Base-by-base conservation (phyloP, 2,113 vertebrate genomes). In the Cephalopterus ornatus region DNA sequence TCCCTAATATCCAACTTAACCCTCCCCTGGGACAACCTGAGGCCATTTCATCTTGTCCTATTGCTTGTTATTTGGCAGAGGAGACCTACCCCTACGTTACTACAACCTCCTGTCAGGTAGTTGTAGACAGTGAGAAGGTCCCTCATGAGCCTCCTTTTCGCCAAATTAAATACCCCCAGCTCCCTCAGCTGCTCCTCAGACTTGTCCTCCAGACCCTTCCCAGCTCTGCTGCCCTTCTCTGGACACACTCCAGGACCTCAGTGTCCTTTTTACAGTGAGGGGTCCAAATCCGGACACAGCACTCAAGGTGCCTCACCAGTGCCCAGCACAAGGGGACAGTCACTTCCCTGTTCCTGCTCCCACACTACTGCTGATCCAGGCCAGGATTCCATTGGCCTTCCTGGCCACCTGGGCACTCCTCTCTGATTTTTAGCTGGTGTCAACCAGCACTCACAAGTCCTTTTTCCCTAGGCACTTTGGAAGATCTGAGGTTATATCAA, bases 371-470 rank as follows among this genome's bases (percentile, higher is more conserved):
- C 26, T 75, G 55, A 52, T 17, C 32, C 18, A 39, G 14, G 20
- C 7, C 53, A 74, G 27, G 35, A 22, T n/a, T 11, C 12, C 17
- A 2, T 26, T 59, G 35, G 49, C 61, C 24, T 18, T 28, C 30
- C n/a, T 70, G 32, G 35, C 30, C 18, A 59, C 24, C 46, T 23
- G 26, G 23, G 33, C 8, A 73, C 37, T 35, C 18, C 33, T 13
- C 15, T 30, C 22, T 75, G 18, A 6, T 9, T 11, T 14, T 35
- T 19, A 58, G 22, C 11, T 3, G 3, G 18, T 46, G 24, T 21
- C 20, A 4, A 37, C 4, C 22, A 47, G 6, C 8, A 46, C 0
- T 3, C 11, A 4, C 1, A 52, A 30, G 11, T 30, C 42, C 11
- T 46, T 58, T 30, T 19, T 15, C 1, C 0, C 13, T 4, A 8